Conservation (phyloP, 2,797 vertebrate species). For the Periophthalmus magnuspinnatus region DNA sequence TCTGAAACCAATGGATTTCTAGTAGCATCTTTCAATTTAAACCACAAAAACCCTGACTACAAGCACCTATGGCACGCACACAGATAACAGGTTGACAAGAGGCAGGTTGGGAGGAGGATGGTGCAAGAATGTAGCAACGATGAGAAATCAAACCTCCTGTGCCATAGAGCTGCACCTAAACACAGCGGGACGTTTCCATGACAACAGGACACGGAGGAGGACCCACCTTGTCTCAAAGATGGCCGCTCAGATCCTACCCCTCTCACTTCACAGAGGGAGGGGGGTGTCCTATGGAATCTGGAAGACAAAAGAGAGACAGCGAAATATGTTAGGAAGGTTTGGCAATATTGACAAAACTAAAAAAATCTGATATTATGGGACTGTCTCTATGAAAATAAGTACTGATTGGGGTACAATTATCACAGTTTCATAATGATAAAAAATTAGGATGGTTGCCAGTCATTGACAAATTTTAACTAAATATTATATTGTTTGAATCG, state of each 20-base stretch:
- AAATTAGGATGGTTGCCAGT: no score
- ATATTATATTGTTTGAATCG: no score
- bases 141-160: slow-evolving; percentile 63
- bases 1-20: not conserved
- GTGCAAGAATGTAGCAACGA: slow-evolving; percentile 76
- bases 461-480: no score
- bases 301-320: slow-evolving; percentile 34
- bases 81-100: slow-evolving; percentile 31
- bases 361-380: not conserved
- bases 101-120: slow-evolving; percentile 66
- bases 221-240: slow-evolving; percentile 77
- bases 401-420: no score
- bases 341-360: not conserved
- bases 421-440: no score
- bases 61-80: slow-evolving; percentile 27
- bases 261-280: slow-evolving; percentile 45
- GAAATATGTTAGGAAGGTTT: slow-evolving; percentile 35
- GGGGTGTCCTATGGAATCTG: slow-evolving; percentile 58
- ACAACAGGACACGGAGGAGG: slow-evolving; percentile 68
- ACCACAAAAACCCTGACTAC: slow-evolving; percentile 15
- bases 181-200: slow-evolving; percentile 73
- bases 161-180: slow-evolving; percentile 66
- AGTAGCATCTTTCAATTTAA: not conserved
- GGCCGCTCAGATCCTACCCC: slow-evolving; percentile 61
- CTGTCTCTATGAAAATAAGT: not conserved